Evolutionary conservation across 1,140 invertebrate genomes (phyloP).

Genomic region (Macrobrachium nipponense): DNA sequence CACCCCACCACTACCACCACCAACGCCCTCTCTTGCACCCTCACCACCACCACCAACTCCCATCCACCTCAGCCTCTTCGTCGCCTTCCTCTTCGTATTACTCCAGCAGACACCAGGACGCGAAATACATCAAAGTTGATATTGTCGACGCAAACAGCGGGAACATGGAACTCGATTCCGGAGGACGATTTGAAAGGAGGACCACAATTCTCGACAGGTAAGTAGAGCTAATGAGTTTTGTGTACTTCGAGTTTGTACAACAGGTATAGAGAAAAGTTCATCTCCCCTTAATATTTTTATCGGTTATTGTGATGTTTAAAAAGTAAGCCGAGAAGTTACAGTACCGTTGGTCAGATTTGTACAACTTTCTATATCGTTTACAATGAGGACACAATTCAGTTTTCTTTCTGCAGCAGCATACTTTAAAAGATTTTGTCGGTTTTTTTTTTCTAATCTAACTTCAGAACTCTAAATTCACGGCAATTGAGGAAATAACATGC

Average conservation of each 20-base stretch:
- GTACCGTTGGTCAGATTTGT: too few relatives aligned
- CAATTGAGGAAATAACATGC: too few relatives aligned
- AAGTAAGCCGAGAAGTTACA: too few relatives aligned
- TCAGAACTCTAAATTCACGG: too few relatives aligned
- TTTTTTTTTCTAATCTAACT: too few relatives aligned
- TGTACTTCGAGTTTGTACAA: background rate
- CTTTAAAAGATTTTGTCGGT: too few relatives aligned
- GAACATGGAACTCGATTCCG: slow-evolving; percentile 45
- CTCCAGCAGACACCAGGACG: slow-evolving; percentile 1
- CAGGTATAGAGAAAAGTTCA: background rate
- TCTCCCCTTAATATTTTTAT: background rate
- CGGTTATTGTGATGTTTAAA: too few relatives aligned
- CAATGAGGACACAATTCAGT: too few relatives aligned
- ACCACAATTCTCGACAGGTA: slow-evolving; percentile 56
- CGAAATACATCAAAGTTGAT: slow-evolving; percentile 42
- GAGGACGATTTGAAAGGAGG: slow-evolving; percentile 45
- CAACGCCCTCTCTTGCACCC: slow-evolving; percentile 1
- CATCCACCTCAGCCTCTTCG: slow-evolving; percentile 24
- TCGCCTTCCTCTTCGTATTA: background rate
- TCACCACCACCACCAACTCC: background rate
- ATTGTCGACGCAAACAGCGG: slow-evolving; percentile 29
- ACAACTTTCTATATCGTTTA: too few relatives aligned
- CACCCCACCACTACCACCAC: slow-evolving; percentile 7
- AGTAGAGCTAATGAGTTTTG: background rate
- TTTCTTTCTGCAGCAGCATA: too few relatives aligned